Conservation (phyloP, 2,113 vertebrate genomes). For the Scopus umbretta region DNA sequence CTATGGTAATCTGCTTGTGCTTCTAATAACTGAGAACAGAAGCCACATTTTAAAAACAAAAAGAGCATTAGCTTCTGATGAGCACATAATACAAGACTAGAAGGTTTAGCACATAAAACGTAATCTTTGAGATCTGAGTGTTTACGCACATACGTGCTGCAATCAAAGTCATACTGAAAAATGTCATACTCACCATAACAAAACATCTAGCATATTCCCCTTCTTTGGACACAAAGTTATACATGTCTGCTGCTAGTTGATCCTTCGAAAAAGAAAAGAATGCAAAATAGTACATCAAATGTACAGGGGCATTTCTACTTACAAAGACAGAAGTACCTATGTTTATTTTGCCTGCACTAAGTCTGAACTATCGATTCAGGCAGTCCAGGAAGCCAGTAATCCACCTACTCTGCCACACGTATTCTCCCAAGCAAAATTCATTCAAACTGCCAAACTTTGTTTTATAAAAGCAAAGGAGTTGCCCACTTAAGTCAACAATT, state of each 20-base stretch:
- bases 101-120: constrained; percentile 66
- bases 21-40: constrained; percentile 95
- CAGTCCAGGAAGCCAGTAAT: background rate
- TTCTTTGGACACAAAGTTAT: constrained; percentile 94
- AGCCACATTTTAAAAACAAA: constrained; percentile 78
- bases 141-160: background rate
- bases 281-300: background rate
- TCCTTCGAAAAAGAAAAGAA: constrained; percentile 73
- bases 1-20: constrained; percentile 99
- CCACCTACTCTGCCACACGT: background rate
- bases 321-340: rapidly evolving
- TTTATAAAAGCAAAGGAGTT: background rate
- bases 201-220: constrained; percentile 91
- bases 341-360: background rate
- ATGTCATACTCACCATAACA: constrained; percentile 84
- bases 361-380: background rate
- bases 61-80: constrained; percentile 69
- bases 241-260: constrained; percentile 97
- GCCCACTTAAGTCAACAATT: background rate
- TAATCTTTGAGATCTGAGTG: background rate
- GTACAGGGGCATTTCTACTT: background rate
- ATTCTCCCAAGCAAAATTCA: background rate
- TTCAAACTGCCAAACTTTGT: background rate
- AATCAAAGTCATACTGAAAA: background rate
- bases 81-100: constrained; percentile 62